Percentiles rank a stretch among this genome's conserved stretches.
These are phyloP conservation scores for Mus minutoides DNA, from an alignment of 2,797 vertebrate species.

Conservation along the genomic window DNA sequence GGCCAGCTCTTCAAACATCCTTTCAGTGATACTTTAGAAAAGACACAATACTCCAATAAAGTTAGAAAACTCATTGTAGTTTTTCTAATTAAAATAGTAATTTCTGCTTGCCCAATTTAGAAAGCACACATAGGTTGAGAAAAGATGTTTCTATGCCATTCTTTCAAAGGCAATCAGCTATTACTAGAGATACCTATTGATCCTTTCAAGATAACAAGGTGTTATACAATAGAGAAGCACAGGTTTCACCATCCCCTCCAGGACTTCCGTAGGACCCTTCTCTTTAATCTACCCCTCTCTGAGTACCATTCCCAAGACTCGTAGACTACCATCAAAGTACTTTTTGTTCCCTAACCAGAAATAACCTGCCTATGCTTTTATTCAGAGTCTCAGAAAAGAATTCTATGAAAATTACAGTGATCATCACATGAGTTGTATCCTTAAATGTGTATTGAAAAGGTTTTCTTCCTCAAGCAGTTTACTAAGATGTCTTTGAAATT, in stretches of 20 bases:
- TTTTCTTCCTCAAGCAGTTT: not conserved
- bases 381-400: not conserved
- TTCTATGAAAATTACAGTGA: not conserved
- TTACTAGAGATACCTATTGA: not conserved
- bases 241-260: not conserved
- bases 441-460: not conserved
- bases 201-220: conserved; percentile 25
- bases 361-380: not conserved
- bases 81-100: conserved; percentile 36
- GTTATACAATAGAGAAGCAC: not conserved
- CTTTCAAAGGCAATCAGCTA: not conserved
- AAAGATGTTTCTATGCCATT: not conserved
- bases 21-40: not conserved
- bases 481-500: not conserved
- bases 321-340: not conserved
- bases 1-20: not conserved
- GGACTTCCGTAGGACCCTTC: not conserved
- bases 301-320: not conserved
- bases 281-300: not conserved
- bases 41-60: not conserved
- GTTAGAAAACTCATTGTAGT: not conserved
- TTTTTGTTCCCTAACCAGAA: not conserved
- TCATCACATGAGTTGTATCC: not conserved
- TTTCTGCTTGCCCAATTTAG: not conserved
- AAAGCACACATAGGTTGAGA: not conserved